Conservation (phyloP, 37 sponge, comb jelly and placozoan genomes). For the Spongilla lacustris region DNA sequence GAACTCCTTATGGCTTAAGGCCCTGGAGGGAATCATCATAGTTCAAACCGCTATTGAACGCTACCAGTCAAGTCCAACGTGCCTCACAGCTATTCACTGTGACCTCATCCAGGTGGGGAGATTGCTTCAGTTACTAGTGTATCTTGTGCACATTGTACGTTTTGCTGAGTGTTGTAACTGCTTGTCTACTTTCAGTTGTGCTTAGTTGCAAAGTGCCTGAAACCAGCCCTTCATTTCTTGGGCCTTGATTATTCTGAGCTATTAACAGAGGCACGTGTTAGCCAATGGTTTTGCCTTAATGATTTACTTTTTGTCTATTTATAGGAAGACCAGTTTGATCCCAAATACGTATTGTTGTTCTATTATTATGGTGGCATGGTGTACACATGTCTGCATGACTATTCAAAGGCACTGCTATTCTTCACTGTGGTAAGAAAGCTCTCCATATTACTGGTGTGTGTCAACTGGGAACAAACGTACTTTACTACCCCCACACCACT, state of each 20-base stretch:
- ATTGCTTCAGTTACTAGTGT: not conserved
- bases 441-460: not conserved
- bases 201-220: slow-evolving; percentile 81
- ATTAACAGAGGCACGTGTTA: slow-evolving; percentile 62
- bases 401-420: slow-evolving; percentile 78
- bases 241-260: slow-evolving; percentile 63
- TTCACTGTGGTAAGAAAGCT: slow-evolving; percentile 82
- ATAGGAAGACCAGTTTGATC: slow-evolving; percentile 75
- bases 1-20: not conserved
- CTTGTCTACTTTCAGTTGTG: slow-evolving; percentile 62
- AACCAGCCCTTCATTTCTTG: slow-evolving; percentile 81
- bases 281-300: no score
- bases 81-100: slow-evolving; percentile 82
- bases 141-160: not conserved
- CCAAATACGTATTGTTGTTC: slow-evolving; percentile 73
- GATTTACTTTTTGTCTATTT: not conserved
- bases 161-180: not conserved
- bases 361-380: slow-evolving; percentile 97
- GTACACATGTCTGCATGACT: slow-evolving; percentile 86
- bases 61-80: slow-evolving; percentile 31
- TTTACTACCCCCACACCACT: not conserved
- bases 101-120: slow-evolving; percentile 75
- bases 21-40: slow-evolving; percentile 37
- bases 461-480: not conserved
- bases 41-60: slow-evolving; percentile 57